phyloP scores from a whole-genome alignment of 1,140 invertebrate species.

The Drosophila funebris region DNA sequence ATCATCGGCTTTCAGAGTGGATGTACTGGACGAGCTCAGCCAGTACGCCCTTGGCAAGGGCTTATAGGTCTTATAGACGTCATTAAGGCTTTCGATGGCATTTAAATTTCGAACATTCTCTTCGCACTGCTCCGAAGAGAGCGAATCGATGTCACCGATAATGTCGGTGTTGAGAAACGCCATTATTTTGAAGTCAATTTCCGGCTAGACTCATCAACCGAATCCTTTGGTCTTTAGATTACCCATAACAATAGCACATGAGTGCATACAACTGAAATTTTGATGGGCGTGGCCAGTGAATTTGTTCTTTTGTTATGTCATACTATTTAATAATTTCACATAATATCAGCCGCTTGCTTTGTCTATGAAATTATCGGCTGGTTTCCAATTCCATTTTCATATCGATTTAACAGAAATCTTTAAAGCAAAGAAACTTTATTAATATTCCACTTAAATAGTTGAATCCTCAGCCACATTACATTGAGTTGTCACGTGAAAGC shows the following conservation, averaged over 20 bases:
- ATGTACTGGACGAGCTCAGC: not conserved
- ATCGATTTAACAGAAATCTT: too few species aligned
- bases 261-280: constrained; percentile 20
- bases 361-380: not conserved
- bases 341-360: constrained; percentile 2
- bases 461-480: not conserved
- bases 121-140: constrained; percentile 3
- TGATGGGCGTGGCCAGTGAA: not conserved
- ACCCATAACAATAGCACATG: constrained; percentile 32
- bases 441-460: too few species aligned
- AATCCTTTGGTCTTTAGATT: constrained; percentile 3
- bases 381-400: too few species aligned
- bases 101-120: not conserved
- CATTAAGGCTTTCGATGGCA: constrained; percentile 23
- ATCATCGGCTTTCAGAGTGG: not conserved
- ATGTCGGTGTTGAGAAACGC: not conserved
- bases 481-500: not conserved
- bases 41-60: not conserved
- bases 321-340: not conserved
- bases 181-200: not conserved
- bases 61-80: constrained; percentile 30
- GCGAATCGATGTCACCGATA: constrained; percentile 1
- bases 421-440: too few species aligned
- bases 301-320: not conserved
- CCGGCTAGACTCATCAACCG: constrained; percentile 4